These are phyloP conservation scores for Tragopan temminckii DNA, from an alignment of 2,797 vertebrate genomes.

Conservation along the genomic window DNA sequence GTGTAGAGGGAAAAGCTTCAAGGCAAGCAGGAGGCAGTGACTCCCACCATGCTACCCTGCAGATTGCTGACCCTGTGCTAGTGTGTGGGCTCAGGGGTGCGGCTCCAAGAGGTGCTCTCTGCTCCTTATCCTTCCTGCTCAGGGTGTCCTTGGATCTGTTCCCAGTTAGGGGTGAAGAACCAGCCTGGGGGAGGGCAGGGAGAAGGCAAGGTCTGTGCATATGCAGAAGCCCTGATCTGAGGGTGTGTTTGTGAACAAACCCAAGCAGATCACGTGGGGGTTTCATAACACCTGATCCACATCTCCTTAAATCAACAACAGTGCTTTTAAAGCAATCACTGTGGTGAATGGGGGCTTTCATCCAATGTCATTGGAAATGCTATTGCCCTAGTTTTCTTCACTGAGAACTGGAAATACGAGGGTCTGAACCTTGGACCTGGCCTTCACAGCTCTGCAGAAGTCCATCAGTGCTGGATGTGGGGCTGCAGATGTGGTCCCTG, in stretches of 20 bases:
- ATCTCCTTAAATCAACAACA: slow-evolving; percentile 61
- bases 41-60: background rate
- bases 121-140: background rate
- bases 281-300: slow-evolving; percentile 50
- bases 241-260: background rate
- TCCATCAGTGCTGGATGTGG: background rate
- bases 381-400: slow-evolving; percentile 29
- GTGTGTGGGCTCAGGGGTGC: background rate
- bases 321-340: slow-evolving; percentile 44
- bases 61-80: background rate
- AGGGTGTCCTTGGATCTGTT: background rate
- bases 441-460: background rate
- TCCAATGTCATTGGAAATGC: slow-evolving; percentile 21
- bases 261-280: background rate
- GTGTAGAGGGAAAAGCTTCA: background rate
- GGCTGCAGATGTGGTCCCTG: background rate
- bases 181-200: background rate
- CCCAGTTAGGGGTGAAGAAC: background rate
- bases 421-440: slow-evolving; percentile 37
- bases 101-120: background rate
- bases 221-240: background rate
- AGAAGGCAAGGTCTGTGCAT: background rate
- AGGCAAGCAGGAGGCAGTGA: background rate
- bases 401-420: background rate
- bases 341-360: slow-evolving; percentile 27